A percentile compares a stretch with the other conserved stretches of the same genome.
phyloP scores from a whole-genome alignment of 2,113 vertebrate species.

The Litocranius walleri region DNA sequence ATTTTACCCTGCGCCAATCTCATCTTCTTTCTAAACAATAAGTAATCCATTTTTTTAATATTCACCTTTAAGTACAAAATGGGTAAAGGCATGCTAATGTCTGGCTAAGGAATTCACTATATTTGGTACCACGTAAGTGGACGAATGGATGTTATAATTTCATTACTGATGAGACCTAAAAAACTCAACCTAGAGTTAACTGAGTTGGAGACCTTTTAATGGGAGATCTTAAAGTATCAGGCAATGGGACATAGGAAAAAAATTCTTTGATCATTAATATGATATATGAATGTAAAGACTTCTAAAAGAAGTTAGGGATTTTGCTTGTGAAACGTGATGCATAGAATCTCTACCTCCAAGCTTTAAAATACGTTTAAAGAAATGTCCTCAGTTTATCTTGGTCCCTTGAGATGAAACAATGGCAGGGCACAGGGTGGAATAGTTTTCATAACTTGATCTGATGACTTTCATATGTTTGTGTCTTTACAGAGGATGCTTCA shows the following conservation, averaged over 20 bases:
- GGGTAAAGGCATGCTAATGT: neutral
- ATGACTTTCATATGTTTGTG: conserved; percentile 27
- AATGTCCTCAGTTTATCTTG: conserved; percentile 44
- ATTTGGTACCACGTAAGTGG: neutral
- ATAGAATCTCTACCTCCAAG: neutral
- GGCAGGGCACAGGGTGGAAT: conserved; percentile 27
- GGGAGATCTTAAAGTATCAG: neutral
- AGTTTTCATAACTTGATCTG: conserved; percentile 8
- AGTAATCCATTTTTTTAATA: neutral
- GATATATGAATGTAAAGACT: neutral
- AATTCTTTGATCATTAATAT: conserved; percentile 23
- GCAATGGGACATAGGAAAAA: neutral
- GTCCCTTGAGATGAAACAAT: conserved; percentile 62
- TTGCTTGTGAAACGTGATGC: conserved; percentile 12
- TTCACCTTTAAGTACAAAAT: neutral
- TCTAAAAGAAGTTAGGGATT: conserved; percentile 16
- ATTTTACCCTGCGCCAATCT: neutral
- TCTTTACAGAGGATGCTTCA: conserved; percentile 43
- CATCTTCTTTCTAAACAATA: neutral
- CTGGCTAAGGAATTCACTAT: neutral
- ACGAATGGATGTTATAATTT: neutral
- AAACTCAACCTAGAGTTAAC: neutral
- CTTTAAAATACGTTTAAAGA: conserved; percentile 23
- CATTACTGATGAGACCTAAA: neutral
- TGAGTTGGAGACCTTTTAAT: neutral